Evolutionary conservation across 2,113 vertebrate genomes (phyloP), one percentile per base, ranked within the genome.

Genomic region (Alouatta palliata): DNA sequence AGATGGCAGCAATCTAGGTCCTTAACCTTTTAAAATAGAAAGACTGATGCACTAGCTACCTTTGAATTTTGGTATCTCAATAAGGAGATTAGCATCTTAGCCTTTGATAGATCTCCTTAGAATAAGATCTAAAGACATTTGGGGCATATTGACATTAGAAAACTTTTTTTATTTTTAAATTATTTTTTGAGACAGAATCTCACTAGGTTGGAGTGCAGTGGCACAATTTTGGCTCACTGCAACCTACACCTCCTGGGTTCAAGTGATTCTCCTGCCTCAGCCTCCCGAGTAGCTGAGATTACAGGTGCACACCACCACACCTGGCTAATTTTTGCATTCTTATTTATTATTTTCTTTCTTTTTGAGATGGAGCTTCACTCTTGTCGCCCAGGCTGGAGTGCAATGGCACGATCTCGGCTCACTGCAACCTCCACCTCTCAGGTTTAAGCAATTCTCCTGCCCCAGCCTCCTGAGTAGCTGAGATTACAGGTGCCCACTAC

Each of bases 11-110:
- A 58, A 73, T 90, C 21, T n/a, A 95, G 49, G 68, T 45, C 43
- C 49, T 87, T 82, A 89, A 61, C 47, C 14, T 94, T 91, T 40
- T 97, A 32, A 93, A 83, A 89, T 92, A 56, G 52, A 81, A 86
- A 90, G 92, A 85, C 85, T 91, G 56, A 35, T 43, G 43, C 32
- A 9, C 79, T 71, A 75, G 23, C 27, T 95, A 37, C 52, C 89
- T 93, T 80, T 87, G 56, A 68, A 54, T 95, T 95, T 86, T 92
- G 47, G 27, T 93, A 77, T 56, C 45, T 90, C 87, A 85, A 91
- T 37, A 84, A 87, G 93, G 14, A 71, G 11, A 40, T 71, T 77
- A 68, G 43, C 32, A 90, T 90, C 49, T 88, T 94, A 81, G 40
- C 56, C 91, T 83, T 86, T 80, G 37, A 87, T 11, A 81, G 35